Percentiles rank a stretch among this genome's conserved stretches.
phyloP scores from a whole-genome alignment of 1,140 invertebrate genomes.

The Myzus persicae region DNA sequence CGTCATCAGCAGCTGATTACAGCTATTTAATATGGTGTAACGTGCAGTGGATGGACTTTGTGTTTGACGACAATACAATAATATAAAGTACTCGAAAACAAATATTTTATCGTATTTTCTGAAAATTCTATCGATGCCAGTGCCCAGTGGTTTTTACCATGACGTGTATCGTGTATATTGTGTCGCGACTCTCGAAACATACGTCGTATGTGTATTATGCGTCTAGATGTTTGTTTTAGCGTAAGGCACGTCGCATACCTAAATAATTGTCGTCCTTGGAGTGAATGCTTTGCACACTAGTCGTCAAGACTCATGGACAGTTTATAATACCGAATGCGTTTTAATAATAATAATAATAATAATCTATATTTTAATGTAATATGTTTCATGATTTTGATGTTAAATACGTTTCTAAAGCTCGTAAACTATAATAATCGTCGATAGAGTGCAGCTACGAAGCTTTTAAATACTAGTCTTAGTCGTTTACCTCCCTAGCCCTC shows the following conservation, averaged over 20 bases:
- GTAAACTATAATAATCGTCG: not conserved
- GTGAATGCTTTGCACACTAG: not conserved
- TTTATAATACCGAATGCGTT: not conserved
- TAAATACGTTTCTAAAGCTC: not conserved
- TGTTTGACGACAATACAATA: not conserved
- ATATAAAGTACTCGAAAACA: not conserved
- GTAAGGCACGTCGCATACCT: conserved; percentile 36
- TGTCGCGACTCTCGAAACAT: not conserved
- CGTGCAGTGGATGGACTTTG: not conserved
- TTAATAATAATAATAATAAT: not conserved
- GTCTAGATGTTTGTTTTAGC: conserved; percentile 28
- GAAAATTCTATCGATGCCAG: not conserved
- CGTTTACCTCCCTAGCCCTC: not conserved
- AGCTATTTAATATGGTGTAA: not conserved
- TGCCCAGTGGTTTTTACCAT: not conserved
- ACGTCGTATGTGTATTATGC: not conserved
- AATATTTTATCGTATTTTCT: not conserved
- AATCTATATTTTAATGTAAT: not conserved
- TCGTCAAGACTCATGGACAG: not conserved
- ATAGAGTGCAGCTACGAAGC: not conserved
- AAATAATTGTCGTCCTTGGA: conserved; percentile 46
- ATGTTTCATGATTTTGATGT: not conserved
- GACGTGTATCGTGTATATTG: not conserved
- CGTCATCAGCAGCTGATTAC: not conserved
- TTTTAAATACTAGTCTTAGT: not conserved